These are phyloP conservation scores for Yponomeuta evonymella DNA, from an alignment of 2,888 invertebrate species.

Conservation along the genomic window DNA sequence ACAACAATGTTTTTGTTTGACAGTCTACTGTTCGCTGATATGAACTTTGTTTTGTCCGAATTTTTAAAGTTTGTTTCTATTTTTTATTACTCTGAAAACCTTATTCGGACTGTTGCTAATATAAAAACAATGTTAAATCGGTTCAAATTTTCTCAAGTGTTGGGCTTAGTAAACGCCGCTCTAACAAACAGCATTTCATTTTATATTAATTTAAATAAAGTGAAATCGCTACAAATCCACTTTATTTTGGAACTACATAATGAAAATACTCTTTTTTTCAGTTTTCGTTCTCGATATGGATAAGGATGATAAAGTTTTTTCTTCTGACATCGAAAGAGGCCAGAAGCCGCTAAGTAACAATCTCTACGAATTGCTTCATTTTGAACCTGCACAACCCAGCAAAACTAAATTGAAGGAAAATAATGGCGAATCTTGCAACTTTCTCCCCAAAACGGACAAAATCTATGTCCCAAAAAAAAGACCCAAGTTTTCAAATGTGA, in stretches of 20 bases:
- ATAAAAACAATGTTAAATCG: too few species aligned
- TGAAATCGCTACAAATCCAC: too few species aligned
- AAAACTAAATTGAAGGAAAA: constrained; percentile 24
- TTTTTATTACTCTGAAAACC: too few species aligned
- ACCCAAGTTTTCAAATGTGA: constrained; percentile 47
- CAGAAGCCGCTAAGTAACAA: constrained; percentile 36
- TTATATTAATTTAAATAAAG: too few species aligned
- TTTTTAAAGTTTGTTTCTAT: too few species aligned
- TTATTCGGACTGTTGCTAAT: too few species aligned
- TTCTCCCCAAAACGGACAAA: constrained; percentile 48
- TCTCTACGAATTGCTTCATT: constrained; percentile 45
- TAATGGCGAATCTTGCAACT: constrained; percentile 34
- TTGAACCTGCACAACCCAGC: constrained; percentile 42
- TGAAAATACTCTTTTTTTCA: neutral
- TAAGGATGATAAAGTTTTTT: constrained; percentile 40
- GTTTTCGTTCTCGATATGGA: neutral
- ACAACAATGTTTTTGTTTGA: too few species aligned
- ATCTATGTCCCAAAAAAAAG: constrained; percentile 51
- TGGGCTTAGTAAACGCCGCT: too few species aligned
- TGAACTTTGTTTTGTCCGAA: too few species aligned
- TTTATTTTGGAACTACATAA: neutral
- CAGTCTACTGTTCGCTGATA: too few species aligned
- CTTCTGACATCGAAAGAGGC: constrained; percentile 46
- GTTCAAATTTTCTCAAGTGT: too few species aligned
- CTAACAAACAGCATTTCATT: too few species aligned